Evolutionary conservation across 2,888 invertebrate species (phyloP), one percentile per base, ranked within the genome.

Genomic region (Apodemia duryi): DNA sequence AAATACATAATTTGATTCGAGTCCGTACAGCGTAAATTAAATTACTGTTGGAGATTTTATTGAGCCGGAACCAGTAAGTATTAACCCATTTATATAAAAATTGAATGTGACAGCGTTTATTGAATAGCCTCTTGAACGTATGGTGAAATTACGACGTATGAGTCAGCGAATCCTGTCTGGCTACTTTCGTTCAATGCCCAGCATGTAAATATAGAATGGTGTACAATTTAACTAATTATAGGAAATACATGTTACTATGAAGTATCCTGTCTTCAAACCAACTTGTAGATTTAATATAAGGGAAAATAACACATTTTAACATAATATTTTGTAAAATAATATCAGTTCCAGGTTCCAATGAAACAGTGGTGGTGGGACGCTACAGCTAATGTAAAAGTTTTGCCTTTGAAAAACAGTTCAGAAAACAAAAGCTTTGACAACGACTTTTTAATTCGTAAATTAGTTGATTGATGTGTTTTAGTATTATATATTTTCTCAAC

Each of bases 101-200:
- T 60, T 60, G 57, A 60, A 60, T 32, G 32, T 60, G 57, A 60
- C 57, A 60, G 35, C 29, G 57, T 32, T 57, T 63, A 66, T 65
- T 65, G 61, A 70, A 68, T 57, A 35, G 6, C 35, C 57, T 57
- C 57, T 70, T 63, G 35, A 49, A 28, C 38, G 67, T 64, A 63
- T 64, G 66, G 71, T 70, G 72, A 72, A 71, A 72, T 69, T 67
- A 69, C 65, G 69, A 69, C 65, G 69, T 66, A 66, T 70, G 70
- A 67, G 66, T 64, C 69, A 68, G 67, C 65, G 68, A 64, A 71
- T 69, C 71, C 69, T 69, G 72, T 61, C 65, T 61, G 65, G 68
- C 69, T 65, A 70, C 73, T 73, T 73, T 73, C 71, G 65, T 70
- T 70, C 63, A 54, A 29, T 54, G 54, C 54, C 29, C 29, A 54